phyloP scores from a whole-genome alignment of 2,797 vertebrate genomes.

The Cryptoprocta ferox region DNA sequence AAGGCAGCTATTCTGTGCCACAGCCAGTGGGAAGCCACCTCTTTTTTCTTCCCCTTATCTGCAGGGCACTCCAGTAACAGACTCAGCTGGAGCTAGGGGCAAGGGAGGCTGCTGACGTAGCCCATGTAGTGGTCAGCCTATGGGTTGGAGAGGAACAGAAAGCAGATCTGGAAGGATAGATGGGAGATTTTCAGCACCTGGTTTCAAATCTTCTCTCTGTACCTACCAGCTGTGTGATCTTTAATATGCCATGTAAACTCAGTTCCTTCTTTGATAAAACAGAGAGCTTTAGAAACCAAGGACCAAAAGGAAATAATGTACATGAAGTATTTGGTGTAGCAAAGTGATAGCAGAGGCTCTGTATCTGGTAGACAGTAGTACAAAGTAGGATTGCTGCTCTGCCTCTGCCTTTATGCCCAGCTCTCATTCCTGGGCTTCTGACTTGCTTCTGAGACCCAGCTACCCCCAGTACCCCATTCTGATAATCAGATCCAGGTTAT shows the following conservation, averaged over 20 bases:
- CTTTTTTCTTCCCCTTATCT: neutral
- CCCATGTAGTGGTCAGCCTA: neutral
- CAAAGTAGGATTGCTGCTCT: neutral
- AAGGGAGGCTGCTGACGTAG: neutral
- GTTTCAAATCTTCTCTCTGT: neutral
- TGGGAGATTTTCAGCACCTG: neutral
- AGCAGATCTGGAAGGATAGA: neutral
- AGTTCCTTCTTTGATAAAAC: neutral
- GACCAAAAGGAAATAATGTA: neutral
- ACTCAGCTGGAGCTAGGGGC: neutral
- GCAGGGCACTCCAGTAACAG: neutral
- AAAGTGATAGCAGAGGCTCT: neutral
- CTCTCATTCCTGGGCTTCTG: neutral
- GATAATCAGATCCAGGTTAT: neutral
- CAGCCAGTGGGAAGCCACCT: neutral
- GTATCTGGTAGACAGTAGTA: neutral
- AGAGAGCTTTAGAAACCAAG: neutral
- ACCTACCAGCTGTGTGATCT: neutral
- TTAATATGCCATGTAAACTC: neutral
- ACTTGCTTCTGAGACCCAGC: neutral
- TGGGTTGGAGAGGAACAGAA: neutral
- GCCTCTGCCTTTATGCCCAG: neutral
- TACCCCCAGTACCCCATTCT: neutral
- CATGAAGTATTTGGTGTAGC: neutral
- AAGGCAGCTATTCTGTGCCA: neutral